Percentiles rank a stretch among this genome's conserved stretches.
Evolutionary conservation across 2,888 invertebrate genomes (phyloP).

Genomic region (Mimas tiliae): DNA sequence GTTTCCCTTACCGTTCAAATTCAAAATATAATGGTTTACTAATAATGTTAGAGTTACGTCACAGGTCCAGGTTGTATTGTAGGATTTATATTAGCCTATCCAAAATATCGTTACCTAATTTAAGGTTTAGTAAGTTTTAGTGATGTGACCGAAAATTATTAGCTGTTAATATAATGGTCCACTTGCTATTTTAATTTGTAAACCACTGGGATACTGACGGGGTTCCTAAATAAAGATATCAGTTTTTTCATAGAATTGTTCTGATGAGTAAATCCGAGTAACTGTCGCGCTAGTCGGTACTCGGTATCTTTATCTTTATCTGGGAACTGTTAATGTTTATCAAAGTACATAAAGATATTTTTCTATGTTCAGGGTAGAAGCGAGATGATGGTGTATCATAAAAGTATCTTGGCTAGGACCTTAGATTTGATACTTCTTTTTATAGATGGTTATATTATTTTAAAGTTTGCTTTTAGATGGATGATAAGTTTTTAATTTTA

Average conservation of each 20-base stretch:
- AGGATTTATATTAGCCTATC: constrained; percentile 73
- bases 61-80: constrained; percentile 82
- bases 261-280: constrained; percentile 32
- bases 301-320: constrained; percentile 52
- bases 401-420: constrained; percentile 76
- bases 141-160: constrained; percentile 66
- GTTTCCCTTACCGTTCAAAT: constrained; percentile 59
- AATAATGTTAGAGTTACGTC: constrained; percentile 69
- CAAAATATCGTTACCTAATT: constrained; percentile 76
- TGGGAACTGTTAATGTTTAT: constrained; percentile 60
- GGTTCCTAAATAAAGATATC: constrained; percentile 61
- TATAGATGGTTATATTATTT: constrained; percentile 81
- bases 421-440: constrained; percentile 81
- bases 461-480: constrained; percentile 79
- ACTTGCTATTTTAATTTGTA: constrained; percentile 62
- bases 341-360: constrained; percentile 80
- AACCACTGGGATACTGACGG: constrained; percentile 54
- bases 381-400: constrained; percentile 69
- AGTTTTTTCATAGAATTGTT: constrained; percentile 34
- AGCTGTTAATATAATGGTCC: constrained; percentile 73
- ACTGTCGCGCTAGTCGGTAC: constrained; percentile 24
- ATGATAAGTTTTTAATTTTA: constrained; percentile 81
- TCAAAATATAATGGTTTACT: constrained; percentile 69
- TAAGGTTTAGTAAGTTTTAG: constrained; percentile 74
- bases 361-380: constrained; percentile 79